These are phyloP conservation scores for Hypsibius dujardini DNA, from an alignment of 1,140 invertebrate genomes.

Conservation along the genomic window DNA sequence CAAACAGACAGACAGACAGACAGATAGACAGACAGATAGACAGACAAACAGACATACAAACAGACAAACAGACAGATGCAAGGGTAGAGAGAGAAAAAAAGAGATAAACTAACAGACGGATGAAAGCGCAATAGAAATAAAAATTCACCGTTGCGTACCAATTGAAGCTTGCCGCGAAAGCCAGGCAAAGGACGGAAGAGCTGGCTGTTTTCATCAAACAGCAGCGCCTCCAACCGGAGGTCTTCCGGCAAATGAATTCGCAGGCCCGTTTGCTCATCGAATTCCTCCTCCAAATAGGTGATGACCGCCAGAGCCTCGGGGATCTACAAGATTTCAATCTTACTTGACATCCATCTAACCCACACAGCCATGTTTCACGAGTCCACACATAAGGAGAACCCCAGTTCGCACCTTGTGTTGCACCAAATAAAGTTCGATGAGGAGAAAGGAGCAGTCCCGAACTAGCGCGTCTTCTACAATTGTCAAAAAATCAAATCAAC, in stretches of 20 bases:
- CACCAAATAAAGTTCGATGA: neutral
- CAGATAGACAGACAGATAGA: too few species aligned
- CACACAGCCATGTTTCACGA: neutral
- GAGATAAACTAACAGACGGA: too few species aligned
- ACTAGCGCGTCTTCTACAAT: constrained; percentile 4
- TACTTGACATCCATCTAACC: neutral
- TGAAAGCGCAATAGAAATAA: too few species aligned
- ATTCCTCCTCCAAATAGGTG: neutral
- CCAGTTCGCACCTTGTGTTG: neutral
- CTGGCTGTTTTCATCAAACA: constrained; percentile 1
- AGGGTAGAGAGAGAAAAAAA: too few species aligned
- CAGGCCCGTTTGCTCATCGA: neutral
- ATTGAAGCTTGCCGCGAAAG: neutral
- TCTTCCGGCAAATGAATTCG: neutral
- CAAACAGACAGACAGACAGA: too few species aligned
- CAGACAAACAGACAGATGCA: too few species aligned
- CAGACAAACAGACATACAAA: too few species aligned
- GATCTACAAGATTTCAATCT: too few species aligned
- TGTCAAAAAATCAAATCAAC: neutral
- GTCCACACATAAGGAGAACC: too few species aligned
- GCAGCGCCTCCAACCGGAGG: neutral
- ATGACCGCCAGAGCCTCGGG: neutral
- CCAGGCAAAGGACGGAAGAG: neutral
- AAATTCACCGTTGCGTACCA: too few species aligned
- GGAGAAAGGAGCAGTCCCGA: neutral